Evolutionary conservation across 2,888 invertebrate species (phyloP).

Genomic region (Drosophila anceps): DNA sequence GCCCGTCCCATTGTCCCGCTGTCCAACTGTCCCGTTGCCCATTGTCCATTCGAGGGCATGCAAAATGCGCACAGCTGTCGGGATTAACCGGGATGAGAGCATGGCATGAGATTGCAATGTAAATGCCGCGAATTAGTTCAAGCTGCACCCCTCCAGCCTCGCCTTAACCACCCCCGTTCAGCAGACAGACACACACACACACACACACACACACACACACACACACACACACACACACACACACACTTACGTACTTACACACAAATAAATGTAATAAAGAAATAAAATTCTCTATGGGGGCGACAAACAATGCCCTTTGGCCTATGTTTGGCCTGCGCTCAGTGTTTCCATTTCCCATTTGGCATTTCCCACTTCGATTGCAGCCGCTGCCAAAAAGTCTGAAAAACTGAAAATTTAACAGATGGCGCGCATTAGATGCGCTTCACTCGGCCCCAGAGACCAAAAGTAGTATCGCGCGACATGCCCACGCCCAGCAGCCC

Average conservation of each 20-base stretch:
- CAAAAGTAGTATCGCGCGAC: slow-evolving; percentile 24
- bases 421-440: slow-evolving; percentile 79
- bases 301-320: slow-evolving; percentile 57
- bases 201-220: slow-evolving; percentile 40
- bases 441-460: slow-evolving; percentile 69
- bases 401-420: slow-evolving; percentile 75
- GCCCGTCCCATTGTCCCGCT: background rate
- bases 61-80: slow-evolving; percentile 74
- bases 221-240: slow-evolving; percentile 16
- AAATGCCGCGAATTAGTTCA: slow-evolving; percentile 65
- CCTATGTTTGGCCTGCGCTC: slow-evolving; percentile 36
- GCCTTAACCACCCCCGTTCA: slow-evolving; percentile 44
- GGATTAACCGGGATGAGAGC: slow-evolving; percentile 57
- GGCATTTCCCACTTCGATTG: slow-evolving; percentile 35
- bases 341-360: slow-evolving; percentile 17
- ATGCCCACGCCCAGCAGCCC: slow-evolving; percentile 6
- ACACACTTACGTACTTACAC: slow-evolving; percentile 30
- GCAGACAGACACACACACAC: slow-evolving; percentile 14
- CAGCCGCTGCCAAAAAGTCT: slow-evolving; percentile 47
- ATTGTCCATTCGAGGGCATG: slow-evolving; percentile 28
- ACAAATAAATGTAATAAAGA: slow-evolving; percentile 77
- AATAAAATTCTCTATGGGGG: slow-evolving; percentile 57
- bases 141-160: slow-evolving; percentile 18
- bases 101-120: slow-evolving; percentile 56
- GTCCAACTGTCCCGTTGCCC: background rate